Conservation (phyloP, 1,140 invertebrate genomes). For the Ctenoplectra terminalis region DNA sequence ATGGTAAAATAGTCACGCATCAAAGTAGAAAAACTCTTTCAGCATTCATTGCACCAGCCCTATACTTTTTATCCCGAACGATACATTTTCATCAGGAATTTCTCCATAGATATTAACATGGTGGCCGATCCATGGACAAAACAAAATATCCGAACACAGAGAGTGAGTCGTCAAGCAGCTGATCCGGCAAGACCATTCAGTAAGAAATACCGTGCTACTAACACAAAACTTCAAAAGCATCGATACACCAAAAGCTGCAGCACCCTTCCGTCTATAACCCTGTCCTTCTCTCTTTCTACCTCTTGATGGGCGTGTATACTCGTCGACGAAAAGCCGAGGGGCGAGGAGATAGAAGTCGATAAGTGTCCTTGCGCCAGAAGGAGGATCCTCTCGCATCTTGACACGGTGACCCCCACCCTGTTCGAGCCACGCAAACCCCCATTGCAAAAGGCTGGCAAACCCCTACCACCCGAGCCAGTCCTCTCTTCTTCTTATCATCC, state of each 20-base stretch:
- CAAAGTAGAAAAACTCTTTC: too few relatives aligned
- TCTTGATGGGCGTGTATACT: constrained; percentile 57
- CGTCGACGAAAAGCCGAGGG: constrained; percentile 46
- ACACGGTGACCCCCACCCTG: constrained; percentile 70
- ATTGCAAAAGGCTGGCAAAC: constrained; percentile 21
- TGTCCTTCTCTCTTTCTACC: background rate
- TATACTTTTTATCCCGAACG: too few relatives aligned
- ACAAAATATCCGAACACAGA: constrained; percentile 29
- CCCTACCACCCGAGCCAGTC: constrained; percentile 43
- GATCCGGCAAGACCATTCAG: constrained; percentile 50
- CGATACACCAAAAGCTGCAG: constrained; percentile 50
- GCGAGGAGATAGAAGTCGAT: constrained; percentile 63
- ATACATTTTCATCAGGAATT: background rate
- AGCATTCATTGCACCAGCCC: too few relatives aligned
- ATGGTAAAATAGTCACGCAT: too few relatives aligned
- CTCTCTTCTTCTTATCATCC: constrained; percentile 71
- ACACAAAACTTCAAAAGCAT: constrained; percentile 41
- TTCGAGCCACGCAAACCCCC: constrained; percentile 47
- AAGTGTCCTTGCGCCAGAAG: constrained; percentile 69
- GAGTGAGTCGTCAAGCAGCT: constrained; percentile 58
- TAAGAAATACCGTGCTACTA: constrained; percentile 51
- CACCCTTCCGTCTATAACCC: too few relatives aligned
- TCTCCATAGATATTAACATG: background rate
- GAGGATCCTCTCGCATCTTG: constrained; percentile 70
- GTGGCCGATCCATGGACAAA: background rate